Evolutionary conservation across 2,113 vertebrate genomes (phyloP).

Genomic region (Sarotherodon lohbergeri): DNA sequence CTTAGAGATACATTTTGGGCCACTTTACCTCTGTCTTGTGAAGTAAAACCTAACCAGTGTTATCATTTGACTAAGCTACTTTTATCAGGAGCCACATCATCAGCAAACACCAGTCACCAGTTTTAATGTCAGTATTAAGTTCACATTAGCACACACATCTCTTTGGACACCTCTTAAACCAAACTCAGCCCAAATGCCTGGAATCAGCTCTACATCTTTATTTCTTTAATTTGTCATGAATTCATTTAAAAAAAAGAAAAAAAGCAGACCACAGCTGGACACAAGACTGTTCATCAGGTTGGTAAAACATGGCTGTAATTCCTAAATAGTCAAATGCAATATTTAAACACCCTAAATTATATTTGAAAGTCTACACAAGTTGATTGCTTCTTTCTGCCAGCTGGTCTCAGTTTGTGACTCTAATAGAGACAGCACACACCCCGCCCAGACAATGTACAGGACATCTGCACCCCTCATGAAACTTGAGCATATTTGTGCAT

Average conservation of each 20-base stretch:
- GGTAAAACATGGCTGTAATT: not conserved
- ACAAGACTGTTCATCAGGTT: not conserved
- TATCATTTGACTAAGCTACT: rapidly evolving
- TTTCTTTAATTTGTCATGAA: not conserved
- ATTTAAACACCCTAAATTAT: not conserved
- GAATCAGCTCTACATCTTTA: not conserved
- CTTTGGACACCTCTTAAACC: not conserved
- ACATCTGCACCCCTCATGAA: not conserved
- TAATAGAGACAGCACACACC: not conserved
- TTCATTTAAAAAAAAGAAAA: rapidly evolving
- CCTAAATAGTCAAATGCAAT: not conserved
- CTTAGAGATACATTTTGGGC: not conserved
- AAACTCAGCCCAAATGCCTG: not conserved
- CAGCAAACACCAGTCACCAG: not conserved
- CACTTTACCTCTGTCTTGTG: not conserved
- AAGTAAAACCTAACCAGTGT: not conserved
- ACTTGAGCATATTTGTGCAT: not conserved
- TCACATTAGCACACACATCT: not conserved
- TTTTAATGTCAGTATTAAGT: rapidly evolving
- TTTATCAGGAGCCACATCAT: not conserved
- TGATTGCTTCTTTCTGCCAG: not conserved
- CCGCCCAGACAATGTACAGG: not conserved
- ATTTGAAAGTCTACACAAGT: not conserved
- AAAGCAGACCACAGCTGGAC: not conserved
- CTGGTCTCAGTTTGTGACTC: not conserved